Evolutionary conservation across 1,140 invertebrate species (phyloP).

Genomic region (Luehdorfia chinensis): DNA sequence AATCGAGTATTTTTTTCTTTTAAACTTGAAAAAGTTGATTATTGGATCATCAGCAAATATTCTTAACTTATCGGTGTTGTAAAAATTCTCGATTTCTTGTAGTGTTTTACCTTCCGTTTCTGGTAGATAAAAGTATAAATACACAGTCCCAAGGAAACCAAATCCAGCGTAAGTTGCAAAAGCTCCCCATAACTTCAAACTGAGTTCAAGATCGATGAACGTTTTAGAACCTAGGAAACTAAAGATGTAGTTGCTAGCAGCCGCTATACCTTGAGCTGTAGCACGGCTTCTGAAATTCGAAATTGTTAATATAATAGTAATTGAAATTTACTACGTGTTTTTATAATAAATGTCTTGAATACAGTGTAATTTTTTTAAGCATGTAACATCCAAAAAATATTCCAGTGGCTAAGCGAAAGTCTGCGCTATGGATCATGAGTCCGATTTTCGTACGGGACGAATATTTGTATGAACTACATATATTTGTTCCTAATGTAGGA

Average conservation of each 20-base stretch:
- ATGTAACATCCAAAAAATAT: no score
- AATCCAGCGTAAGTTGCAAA: conserved; percentile 81
- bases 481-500: no score
- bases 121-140: conserved; percentile 84
- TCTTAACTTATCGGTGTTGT: conserved; percentile 69
- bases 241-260: conserved; percentile 79
- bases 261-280: conserved; percentile 77
- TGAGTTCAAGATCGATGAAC: conserved; percentile 75
- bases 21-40: conserved; percentile 51
- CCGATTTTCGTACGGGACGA: no score
- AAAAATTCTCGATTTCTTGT: conserved; percentile 83
- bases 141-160: conserved; percentile 77
- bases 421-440: no score
- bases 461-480: no score
- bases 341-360: no score
- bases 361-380: no score
- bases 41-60: conserved; percentile 65
- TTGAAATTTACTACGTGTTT: no score
- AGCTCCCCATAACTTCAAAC: conserved; percentile 75
- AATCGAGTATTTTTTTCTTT: conserved; percentile 34
- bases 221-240: conserved; percentile 81
- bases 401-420: no score
- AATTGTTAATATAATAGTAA: background rate
- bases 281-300: conserved; percentile 68
- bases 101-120: conserved; percentile 88